phyloP scores from a whole-genome alignment of 2,113 vertebrate genomes.

The Cyanoderma ruficeps region DNA sequence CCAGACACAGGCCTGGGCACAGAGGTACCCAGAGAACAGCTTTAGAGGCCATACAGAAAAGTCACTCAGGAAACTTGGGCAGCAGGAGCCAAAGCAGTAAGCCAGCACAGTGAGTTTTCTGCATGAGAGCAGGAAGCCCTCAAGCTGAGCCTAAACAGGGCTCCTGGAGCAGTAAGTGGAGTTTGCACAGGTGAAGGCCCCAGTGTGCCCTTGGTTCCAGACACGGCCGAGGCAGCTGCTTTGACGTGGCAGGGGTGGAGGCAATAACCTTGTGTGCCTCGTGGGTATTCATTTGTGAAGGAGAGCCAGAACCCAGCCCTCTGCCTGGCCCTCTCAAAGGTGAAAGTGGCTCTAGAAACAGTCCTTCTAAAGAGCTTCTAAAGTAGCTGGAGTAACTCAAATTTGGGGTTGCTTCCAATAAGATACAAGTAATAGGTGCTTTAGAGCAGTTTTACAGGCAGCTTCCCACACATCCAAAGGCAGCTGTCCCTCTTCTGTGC shows the following conservation, averaged over 20 bases:
- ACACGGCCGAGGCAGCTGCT: not conserved
- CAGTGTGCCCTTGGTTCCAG: not conserved
- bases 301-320: not conserved
- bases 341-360: not conserved
- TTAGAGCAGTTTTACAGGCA: not conserved
- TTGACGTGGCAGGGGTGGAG: not conserved
- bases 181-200: not conserved
- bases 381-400: not conserved
- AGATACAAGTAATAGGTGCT: not conserved
- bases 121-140: rapidly evolving
- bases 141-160: not conserved
- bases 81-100: not conserved
- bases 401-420: not conserved
- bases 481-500: not conserved
- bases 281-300: rapidly evolving
- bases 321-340: not conserved
- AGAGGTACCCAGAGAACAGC: not conserved
- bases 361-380: not conserved
- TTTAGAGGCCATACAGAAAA: not conserved
- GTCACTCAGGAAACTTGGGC: rapidly evolving
- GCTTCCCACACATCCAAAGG: not conserved
- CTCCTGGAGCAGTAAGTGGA: not conserved
- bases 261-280: not conserved
- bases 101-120: not conserved
- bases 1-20: not conserved